Evolutionary conservation across 2,113 vertebrate species (phyloP).

Genomic region (Tragulus kanchil): DNA sequence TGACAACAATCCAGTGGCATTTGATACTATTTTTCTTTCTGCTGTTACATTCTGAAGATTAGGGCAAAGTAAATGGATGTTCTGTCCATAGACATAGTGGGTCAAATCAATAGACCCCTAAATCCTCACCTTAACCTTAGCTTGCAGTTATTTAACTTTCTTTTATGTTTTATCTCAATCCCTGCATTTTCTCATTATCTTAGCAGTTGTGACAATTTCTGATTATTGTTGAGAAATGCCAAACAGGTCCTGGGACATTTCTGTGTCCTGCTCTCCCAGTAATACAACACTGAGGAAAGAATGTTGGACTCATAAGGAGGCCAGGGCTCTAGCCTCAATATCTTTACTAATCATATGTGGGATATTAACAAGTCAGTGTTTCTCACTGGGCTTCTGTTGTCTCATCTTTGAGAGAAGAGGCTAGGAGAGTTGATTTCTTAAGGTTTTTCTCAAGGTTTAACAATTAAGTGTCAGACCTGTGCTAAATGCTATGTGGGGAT

Average conservation of each 20-base stretch:
- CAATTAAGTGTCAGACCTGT: neutral
- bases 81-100: neutral
- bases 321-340: neutral
- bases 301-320: neutral
- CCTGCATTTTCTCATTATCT: neutral
- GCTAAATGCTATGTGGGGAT: neutral
- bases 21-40: constrained; percentile 66
- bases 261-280: neutral
- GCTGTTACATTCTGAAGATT: constrained; percentile 44
- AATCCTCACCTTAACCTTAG: neutral
- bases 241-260: neutral
- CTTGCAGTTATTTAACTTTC: neutral
- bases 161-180: constrained; percentile 18
- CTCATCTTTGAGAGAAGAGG: neutral
- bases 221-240: neutral
- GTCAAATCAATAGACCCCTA: neutral
- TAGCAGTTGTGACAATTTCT: neutral
- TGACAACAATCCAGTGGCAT: constrained; percentile 45
- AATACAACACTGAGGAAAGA: neutral
- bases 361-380: neutral
- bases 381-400: neutral
- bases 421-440: neutral
- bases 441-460: neutral
- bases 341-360: neutral
- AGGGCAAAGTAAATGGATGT: neutral